These are phyloP conservation scores for Morphnarchus princeps DNA, from an alignment of 2,113 vertebrate genomes.

Conservation along the genomic window DNA sequence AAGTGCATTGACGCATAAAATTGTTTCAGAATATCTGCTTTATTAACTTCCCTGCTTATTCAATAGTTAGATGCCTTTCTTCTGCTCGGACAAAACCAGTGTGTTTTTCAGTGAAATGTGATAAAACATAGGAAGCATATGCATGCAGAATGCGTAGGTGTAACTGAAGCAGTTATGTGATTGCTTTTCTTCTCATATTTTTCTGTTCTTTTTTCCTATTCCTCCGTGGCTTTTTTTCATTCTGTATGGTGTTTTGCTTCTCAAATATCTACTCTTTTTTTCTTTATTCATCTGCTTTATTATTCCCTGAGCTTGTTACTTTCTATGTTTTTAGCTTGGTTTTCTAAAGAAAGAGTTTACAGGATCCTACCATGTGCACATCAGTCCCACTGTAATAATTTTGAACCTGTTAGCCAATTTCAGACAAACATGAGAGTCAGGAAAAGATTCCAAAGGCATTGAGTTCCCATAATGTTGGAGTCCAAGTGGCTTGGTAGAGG, in stretches of 20 bases:
- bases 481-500: not conserved
- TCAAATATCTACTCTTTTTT: not conserved
- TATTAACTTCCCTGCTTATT: conserved; percentile 24
- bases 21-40: conserved; percentile 25
- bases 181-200: not conserved
- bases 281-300: not conserved
- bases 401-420: not conserved
- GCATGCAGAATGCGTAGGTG: not conserved
- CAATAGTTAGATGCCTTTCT: not conserved
- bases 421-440: not conserved
- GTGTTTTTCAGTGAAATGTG: not conserved
- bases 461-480: not conserved
- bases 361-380: not conserved
- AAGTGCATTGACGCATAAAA: conserved; percentile 10
- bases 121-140: not conserved
- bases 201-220: not conserved
- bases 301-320: not conserved
- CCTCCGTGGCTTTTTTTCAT: not conserved
- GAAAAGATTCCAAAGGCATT: not conserved
- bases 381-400: not conserved
- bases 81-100: not conserved
- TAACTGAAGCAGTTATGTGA: not conserved
- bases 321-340: not conserved
- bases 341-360: not conserved
- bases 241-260: not conserved